phyloP scores from a whole-genome alignment of 2,888 invertebrate species.

The Gastrophysa polygoni region DNA sequence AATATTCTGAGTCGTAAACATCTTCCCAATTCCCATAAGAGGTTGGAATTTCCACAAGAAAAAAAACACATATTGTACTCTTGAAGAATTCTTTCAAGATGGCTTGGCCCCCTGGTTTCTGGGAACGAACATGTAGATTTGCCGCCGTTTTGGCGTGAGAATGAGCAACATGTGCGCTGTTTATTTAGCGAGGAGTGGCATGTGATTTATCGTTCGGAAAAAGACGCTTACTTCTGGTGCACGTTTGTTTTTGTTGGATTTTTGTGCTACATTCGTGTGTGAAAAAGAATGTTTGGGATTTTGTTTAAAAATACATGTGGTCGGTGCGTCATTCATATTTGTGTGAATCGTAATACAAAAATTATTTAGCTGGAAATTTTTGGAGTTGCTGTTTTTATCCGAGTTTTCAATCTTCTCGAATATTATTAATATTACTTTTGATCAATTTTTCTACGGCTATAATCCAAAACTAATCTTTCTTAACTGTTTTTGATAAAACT shows the following conservation, averaged over 20 bases:
- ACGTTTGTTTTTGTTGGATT: slow-evolving; percentile 21
- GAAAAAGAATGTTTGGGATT: slow-evolving; percentile 13
- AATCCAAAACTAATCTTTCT: no score
- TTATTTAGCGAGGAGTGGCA: slow-evolving; percentile 34
- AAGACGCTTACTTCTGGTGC: slow-evolving; percentile 25
- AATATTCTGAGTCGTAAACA: no score
- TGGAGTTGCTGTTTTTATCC: no score
- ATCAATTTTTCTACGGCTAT: no score
- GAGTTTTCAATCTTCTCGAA: no score
- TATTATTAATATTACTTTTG: no score
- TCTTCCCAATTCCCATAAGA: no score
- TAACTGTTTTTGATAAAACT: no score
- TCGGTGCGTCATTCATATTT: slow-evolving; percentile 13
- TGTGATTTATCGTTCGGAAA: slow-evolving; percentile 36
- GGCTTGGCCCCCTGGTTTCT: slow-evolving; percentile 9
- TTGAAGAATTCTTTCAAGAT: slow-evolving; percentile 11
- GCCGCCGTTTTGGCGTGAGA: slow-evolving; percentile 19
- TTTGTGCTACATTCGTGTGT: slow-evolving; percentile 13
- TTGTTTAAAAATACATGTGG: slow-evolving; percentile 10
- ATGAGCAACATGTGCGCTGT: slow-evolving; percentile 33
- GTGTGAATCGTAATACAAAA: background rate
- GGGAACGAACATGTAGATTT: slow-evolving; percentile 22
- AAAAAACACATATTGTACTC: background rate
- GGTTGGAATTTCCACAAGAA: background rate
- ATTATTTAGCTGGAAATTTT: no score